Evolutionary conservation across 2,797 vertebrate genomes (phyloP).

Genomic region (Lepidocolaptes lacrymiger): DNA sequence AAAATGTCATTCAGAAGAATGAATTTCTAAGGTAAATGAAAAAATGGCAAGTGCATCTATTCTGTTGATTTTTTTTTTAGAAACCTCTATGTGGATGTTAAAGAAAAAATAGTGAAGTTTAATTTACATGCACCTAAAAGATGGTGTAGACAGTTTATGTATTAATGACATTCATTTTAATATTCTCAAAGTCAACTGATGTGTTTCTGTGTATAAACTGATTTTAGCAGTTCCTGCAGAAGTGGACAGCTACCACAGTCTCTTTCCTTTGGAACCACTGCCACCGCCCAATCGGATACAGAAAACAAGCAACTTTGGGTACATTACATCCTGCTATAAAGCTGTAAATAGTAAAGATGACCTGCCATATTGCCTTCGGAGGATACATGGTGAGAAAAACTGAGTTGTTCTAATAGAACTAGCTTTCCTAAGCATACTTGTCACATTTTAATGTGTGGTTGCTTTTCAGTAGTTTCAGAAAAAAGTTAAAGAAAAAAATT

Average conservation of each 20-base stretch:
- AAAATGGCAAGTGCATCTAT: background rate
- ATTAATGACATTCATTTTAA: background rate
- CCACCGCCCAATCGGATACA: slow-evolving; percentile 96
- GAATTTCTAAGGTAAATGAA: background rate
- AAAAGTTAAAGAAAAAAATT: background rate
- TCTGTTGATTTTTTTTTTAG: background rate
- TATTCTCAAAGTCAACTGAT: slow-evolving; percentile 23
- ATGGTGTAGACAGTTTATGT: background rate
- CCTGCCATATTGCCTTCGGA: slow-evolving; percentile 96
- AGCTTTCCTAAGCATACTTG: background rate
- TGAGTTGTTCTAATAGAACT: background rate
- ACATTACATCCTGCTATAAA: slow-evolving; percentile 98
- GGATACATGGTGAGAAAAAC: slow-evolving; percentile 91
- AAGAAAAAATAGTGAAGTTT: background rate
- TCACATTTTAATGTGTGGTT: background rate
- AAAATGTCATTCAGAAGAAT: background rate
- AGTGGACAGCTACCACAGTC: slow-evolving; percentile 98
- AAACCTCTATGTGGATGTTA: background rate
- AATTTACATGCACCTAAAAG: background rate
- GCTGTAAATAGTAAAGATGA: slow-evolving; percentile 99
- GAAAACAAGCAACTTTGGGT: slow-evolving; percentile 99
- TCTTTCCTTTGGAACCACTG: slow-evolving; percentile 95
- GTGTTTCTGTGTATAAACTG: slow-evolving; percentile 43
- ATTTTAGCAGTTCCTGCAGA: slow-evolving; percentile 91
- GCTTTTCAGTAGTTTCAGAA: background rate